Evolutionary conservation across 1,140 invertebrate genomes (phyloP), one percentile per base, ranked within the genome.

Genomic region (Drosophila varians): DNA sequence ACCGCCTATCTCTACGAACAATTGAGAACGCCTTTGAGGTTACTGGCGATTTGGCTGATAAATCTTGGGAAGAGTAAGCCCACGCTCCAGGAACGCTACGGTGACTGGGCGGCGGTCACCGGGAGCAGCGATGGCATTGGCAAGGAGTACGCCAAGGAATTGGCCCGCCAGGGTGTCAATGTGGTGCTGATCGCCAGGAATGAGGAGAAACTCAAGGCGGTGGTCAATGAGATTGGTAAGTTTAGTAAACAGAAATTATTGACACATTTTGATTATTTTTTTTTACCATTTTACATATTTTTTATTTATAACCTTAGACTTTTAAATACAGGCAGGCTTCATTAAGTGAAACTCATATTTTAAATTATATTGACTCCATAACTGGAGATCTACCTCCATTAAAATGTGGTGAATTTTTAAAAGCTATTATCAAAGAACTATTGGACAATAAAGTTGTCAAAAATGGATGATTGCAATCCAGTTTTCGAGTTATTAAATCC

Each of bases 81-180:
- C 5, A 61, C 47, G 9, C 14, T 90, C 7, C 78, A 71, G 21
- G 57, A 87, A 3, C 72, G 68, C 3, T 90, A 42, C 21, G 87
- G 87, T 0, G 23, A 26, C 6, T 90, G 87, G 87, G 87, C 87
- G 2, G 83, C 97, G 53, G 93, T 98, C 9, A 98, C 97, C 4
- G 97, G 97, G n/a, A 95, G 95, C 36, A 98, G 97, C n/a, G 97
- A 98, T 92, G 97, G 97, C 3, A 98, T 98, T 82, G 97, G 97
- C 9, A 96, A 96, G 92, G 95, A 96, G 23, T 98, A 98, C 91
- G 96, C 97, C 12, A 91, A 94, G 74, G 95, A 98, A 91, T 92
- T 98, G 68, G 97, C 96, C 1, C 92, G 92, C 11, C 93, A 94
- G 69, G 95, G 95, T 0, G 90, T 98, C 42, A 98, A 97, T 91